Evolutionary conservation across 1,140 invertebrate species (phyloP), one percentile per base, ranked within the genome.

Genomic region (Dreissena rostriformis): DNA sequence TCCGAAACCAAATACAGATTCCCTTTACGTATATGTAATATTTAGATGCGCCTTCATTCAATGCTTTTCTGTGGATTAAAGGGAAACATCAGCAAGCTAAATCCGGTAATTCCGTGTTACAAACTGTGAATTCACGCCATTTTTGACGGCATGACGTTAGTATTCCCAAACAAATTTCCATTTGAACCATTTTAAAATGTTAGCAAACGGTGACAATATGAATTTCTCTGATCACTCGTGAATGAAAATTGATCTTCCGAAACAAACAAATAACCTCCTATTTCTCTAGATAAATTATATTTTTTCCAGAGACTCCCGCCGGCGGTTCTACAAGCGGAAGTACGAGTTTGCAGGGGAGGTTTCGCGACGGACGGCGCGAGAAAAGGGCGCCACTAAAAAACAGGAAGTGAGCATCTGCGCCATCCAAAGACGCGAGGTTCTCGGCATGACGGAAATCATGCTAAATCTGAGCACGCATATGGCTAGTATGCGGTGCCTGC

Each of bases 361-460:
- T 0, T 68, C 80, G 17, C 17, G 71, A 26, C 53, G 70, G 17
- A 22, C 63, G 15, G 19, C 17, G 14, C 61, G 65, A 29, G 28
- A 65, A 17, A 55, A 14, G 4, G 63, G 26, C 1, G 67, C 17
- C 1, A 24, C 53, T 19, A 74, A 67, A 14, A 53, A 57, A 49
- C 24, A 65, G 70, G 70, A 82, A n/a, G 28, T 72, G 10, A 70
- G 74, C 51, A 49, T 84, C 2, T 84, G 82, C 53, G 74, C 57
- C 29, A 74, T 84, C 67, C 73, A 84, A 29, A 78, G 53, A 26
- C 52, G 68, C 52, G 82, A 84, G 61, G 73, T 84, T 8, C 70
- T 84, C 52, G 82, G 82, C 10, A 78, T 77, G 2, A 78, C 82
- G 28, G 82, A 84, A 77, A 53, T 84, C n/a, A 65, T 84, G 6